phyloP scores from a whole-genome alignment of 2,888 invertebrate species.

The Tridacna crocea region DNA sequence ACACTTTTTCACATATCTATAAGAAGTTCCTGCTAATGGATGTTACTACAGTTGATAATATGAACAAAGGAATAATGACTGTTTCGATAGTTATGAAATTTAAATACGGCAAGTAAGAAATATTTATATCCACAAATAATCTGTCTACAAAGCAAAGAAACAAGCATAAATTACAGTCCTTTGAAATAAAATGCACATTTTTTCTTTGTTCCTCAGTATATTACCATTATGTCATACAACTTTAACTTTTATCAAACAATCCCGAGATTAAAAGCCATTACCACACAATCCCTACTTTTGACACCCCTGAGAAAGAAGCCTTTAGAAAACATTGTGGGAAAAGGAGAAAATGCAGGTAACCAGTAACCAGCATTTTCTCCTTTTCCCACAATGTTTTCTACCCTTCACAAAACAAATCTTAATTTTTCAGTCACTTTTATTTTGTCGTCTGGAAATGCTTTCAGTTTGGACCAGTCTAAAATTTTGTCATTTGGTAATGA shows the following conservation, averaged over 20 bases:
- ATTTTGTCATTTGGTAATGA: no score
- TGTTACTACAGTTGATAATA: no score
- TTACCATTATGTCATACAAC: not conserved
- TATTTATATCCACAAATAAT: not conserved
- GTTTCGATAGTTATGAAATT: not conserved
- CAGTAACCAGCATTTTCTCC: not conserved
- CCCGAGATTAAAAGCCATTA: not conserved
- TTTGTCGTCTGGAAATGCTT: no score
- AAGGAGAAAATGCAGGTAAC: no score
- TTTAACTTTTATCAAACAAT: not conserved
- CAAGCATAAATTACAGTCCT: not conserved
- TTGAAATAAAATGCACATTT: not conserved
- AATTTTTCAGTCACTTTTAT: no score
- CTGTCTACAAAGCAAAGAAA: not conserved
- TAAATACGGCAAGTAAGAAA: not conserved
- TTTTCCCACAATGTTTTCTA: not conserved
- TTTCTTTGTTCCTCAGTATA: not conserved
- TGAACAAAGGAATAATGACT: no score
- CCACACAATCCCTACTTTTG: no score
- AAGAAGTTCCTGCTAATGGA: no score
- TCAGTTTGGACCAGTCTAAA: no score
- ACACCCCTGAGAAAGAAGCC: not conserved
- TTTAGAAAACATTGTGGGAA: constrained; percentile 1
- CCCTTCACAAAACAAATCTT: no score
- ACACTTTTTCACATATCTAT: no score